These are phyloP conservation scores for Thalpophila matura DNA, from an alignment of 2,888 invertebrate species.

Conservation along the genomic window DNA sequence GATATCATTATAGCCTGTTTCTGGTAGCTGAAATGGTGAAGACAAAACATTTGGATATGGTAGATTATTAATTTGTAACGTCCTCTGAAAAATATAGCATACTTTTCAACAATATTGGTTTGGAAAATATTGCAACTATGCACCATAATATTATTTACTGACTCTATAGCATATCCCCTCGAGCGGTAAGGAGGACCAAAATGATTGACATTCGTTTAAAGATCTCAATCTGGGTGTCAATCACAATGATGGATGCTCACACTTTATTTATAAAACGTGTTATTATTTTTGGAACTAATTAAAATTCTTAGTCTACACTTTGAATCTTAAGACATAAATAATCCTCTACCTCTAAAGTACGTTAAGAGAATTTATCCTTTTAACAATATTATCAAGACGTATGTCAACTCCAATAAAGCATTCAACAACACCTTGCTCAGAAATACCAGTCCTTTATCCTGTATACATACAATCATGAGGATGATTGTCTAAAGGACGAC, in stretches of 20 bases:
- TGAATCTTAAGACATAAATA: background rate
- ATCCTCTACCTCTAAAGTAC: background rate
- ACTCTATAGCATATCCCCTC: conserved; percentile 6
- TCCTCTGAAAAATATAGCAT: too few species aligned
- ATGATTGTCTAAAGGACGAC: conserved; percentile 14
- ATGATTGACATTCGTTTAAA: conserved; percentile 57
- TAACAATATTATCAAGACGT: background rate
- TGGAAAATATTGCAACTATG: background rate
- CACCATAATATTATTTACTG: conserved; percentile 3
- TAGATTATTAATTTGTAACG: too few species aligned
- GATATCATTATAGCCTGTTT: too few species aligned
- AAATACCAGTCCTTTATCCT: background rate
- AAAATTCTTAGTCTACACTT: conserved; percentile 32
- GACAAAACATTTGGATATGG: background rate
- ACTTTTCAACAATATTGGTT: too few species aligned
- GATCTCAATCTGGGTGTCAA: conserved; percentile 46
- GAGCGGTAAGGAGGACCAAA: conserved; percentile 21
- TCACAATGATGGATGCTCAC: conserved; percentile 47
- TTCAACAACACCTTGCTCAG: background rate
- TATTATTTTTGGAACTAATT: conserved; percentile 51
- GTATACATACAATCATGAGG: background rate
- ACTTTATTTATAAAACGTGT: conserved; percentile 19
- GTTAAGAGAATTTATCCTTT: too few species aligned
- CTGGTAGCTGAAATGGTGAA: background rate
- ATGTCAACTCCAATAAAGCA: background rate